phyloP scores from a whole-genome alignment of 2,113 vertebrate genomes.

The Labrus mixtus region DNA sequence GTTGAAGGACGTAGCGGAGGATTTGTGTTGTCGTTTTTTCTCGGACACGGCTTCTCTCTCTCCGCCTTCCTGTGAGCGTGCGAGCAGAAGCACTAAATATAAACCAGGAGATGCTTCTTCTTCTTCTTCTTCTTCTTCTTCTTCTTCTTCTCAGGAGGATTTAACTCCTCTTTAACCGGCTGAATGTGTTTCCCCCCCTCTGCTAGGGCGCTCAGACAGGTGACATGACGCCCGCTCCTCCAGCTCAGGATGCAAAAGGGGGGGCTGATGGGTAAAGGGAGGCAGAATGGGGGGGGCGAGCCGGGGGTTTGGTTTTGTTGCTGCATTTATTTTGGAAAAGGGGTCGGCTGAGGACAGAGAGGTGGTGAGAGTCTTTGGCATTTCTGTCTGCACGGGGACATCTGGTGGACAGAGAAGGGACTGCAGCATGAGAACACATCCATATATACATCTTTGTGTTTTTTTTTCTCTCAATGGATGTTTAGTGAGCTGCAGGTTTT shows the following conservation, averaged over 20 bases:
- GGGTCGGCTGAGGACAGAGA: slow-evolving; percentile 79
- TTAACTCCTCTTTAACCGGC: slow-evolving; percentile 52
- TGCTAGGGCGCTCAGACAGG: slow-evolving; percentile 34
- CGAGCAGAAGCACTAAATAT: slow-evolving; percentile 36
- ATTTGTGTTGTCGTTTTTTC: slow-evolving; percentile 57
- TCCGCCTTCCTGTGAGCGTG: background rate
- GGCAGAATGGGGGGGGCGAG: background rate
- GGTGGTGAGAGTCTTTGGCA: slow-evolving; percentile 12
- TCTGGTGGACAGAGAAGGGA: slow-evolving; percentile 68
- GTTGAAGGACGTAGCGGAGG: slow-evolving; percentile 67
- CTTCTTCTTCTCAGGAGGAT: slow-evolving; percentile 34
- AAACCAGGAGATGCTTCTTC: slow-evolving; percentile 32
- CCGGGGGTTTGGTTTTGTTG: slow-evolving; percentile 11
- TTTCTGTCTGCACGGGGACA: slow-evolving; percentile 79
- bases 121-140: too few relatives aligned
- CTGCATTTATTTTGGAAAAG: slow-evolving; percentile 50
- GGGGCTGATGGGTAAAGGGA: slow-evolving; percentile 42
- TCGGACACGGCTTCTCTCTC: slow-evolving; percentile 33
- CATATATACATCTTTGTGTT: fast-evolving
- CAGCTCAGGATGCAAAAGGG: slow-evolving; percentile 1
- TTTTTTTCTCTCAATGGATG: background rate
- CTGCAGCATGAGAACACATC: slow-evolving; percentile 35
- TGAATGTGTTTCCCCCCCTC: slow-evolving; percentile 38
- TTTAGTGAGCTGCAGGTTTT: background rate
- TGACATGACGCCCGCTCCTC: slow-evolving; percentile 24